Base-by-base conservation (phyloP, 2,113 vertebrate species). In the Athene cunicularia region DNA sequence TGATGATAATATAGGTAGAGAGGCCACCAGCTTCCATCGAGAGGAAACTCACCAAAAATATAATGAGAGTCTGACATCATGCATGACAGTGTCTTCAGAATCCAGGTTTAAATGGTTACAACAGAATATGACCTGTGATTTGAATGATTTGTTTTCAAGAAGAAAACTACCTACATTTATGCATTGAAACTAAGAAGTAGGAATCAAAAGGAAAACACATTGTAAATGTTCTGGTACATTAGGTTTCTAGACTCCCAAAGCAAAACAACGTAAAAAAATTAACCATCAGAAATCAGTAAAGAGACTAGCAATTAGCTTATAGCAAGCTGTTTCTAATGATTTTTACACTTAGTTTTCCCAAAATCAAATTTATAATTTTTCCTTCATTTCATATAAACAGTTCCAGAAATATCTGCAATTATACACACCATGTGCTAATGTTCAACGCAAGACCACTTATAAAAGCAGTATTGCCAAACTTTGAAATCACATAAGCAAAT, bases 301-400 rank as follows among this genome's bases (percentile, higher is more conserved):
- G 90, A 96, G 71, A 88, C 35, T 53, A 85, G 90, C 85, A 93
- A 95, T 96, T 96, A 97, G 74, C 82, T 92, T 83, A 80, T 16
- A 92, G 81, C 88, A 94, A 95, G 93, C 88, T 95, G 88, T 88
- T 96, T 82, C 87, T 95, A 92, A 96, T 52, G 45, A 76, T 83
- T 92, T 88, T 88, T 76, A 41, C 24, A 73, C 63, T 97, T 16
- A 82, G 49, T 86, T 91, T 88, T 77, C 82, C 41, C 55, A 28
- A 83, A 7, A 41, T 53, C 28, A 92, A 75, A 94, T 90, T 68
- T 82, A 60, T 77, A 24, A 71, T 72, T 94, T 95, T 85, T 37
- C 52, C n/a, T 86, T 88, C n/a, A 27, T 76, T 86, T 85, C 80
- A 53, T 50, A 68, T n/a, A 88, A 95, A 58, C 47, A 71, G 55